Base-by-base conservation (phyloP, 2,797 vertebrate genomes). In the Dipus sagitta region DNA sequence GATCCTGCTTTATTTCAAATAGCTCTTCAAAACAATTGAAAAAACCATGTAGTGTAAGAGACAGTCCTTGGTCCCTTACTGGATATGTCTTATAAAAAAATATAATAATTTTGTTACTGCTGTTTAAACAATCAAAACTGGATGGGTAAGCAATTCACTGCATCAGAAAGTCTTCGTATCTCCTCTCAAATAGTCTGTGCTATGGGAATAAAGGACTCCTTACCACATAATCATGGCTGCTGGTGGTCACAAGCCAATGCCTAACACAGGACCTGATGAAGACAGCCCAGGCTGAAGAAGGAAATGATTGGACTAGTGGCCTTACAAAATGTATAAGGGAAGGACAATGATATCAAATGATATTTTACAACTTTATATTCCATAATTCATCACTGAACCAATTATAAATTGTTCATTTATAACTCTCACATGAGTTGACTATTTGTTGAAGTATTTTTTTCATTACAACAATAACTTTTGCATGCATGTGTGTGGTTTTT, bases 11-110 rank as follows among this genome's bases (percentile, higher is more conserved):
- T 67, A 26, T 89, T 90, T 79, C 82, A 83, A 8, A 24, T 76
- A 80, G n/a, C 79, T 85, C 68, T 90, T 54, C 38, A 75, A 83
- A 89, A 54, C 7, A 47, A 52, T n/a, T 80, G 72, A 60, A 80
- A 60, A 80, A 77, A 71, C 38, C n/a, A 38, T 65, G 67, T 70
- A 34, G 72, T 62, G 42, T 28, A 42, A 86, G 21, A 89, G 30
- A 38, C 1, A 68, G 13, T 42, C 4, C 14, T 68, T 72, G 4
- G 30, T 68, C 23, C 79, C 42, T 60, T 88, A 81, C 21, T 15
- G 80, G 83, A 42, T 47, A 67, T 34, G 6, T 62, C 90, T 67
- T 13, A 58, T 58, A 15, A 67, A 71, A 24, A 92, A 94, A 75
- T n/a, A 47, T n/a, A 47, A 47, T 47, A 47, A 47, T 77, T 71